These are phyloP conservation scores for Antigone vipio DNA, from an alignment of 2,113 vertebrate species.

Conservation along the genomic window DNA sequence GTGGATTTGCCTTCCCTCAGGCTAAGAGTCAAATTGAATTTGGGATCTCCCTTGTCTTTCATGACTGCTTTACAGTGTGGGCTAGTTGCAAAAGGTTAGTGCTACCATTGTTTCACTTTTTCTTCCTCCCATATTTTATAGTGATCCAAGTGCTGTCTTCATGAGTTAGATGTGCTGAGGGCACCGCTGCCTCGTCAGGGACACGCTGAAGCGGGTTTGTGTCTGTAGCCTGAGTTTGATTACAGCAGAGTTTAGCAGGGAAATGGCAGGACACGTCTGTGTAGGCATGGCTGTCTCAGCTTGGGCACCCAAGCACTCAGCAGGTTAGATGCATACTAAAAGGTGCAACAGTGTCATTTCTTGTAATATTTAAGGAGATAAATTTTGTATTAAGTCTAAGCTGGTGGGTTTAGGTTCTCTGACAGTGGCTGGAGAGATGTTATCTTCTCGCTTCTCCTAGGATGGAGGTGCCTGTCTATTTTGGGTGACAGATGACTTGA, in stretches of 20 bases:
- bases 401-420: not conserved
- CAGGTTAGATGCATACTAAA: not conserved
- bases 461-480: not conserved
- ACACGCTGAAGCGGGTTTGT: not conserved
- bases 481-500: not conserved
- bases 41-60: not conserved
- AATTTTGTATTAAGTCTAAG: not conserved
- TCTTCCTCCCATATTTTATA: not conserved
- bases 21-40: not conserved
- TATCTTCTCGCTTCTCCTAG: not conserved
- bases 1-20: not conserved
- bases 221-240: not conserved
- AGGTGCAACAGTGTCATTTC: accelerated
- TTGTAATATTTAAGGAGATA: not conserved
- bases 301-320: not conserved
- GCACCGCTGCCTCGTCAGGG: not conserved
- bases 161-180: not conserved
- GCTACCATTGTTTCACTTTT: not conserved
- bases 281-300: not conserved
- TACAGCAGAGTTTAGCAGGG: not conserved
- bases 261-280: not conserved
- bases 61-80: not conserved
- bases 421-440: not conserved
- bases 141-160: not conserved
- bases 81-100: not conserved